Conservation (phyloP, 2,888 invertebrate genomes). For the Cinara cedri region DNA sequence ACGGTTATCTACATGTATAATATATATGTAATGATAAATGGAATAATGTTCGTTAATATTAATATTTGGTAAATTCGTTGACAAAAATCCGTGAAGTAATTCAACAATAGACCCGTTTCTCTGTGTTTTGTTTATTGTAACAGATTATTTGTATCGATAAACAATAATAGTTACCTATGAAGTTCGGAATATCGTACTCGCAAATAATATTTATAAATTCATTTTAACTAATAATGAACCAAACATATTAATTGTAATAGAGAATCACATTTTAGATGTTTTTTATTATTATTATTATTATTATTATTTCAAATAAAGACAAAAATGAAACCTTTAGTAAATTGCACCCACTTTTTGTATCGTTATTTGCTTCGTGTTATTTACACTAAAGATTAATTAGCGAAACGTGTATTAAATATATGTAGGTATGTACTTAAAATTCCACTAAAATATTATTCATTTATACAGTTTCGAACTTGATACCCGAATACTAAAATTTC, state of each 20-base stretch:
- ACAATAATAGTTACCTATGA: background rate
- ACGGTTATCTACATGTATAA: background rate
- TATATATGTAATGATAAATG: too few species aligned
- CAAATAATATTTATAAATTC: background rate
- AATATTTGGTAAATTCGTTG: slow-evolving; percentile 19
- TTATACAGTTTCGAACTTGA: background rate
- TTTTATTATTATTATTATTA: background rate
- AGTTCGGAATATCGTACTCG: background rate
- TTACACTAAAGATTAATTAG: too few species aligned
- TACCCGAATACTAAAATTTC: background rate
- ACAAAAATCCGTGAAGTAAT: background rate
- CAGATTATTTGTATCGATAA: slow-evolving; percentile 5
- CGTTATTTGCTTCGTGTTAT: too few species aligned
- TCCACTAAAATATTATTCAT: background rate
- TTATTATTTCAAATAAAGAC: background rate
- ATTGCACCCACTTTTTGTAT: background rate
- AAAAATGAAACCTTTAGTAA: background rate
- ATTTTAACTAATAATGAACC: background rate
- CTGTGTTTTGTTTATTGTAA: background rate
- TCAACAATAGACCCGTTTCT: background rate
- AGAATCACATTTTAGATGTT: too few species aligned
- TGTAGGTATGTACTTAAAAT: background rate
- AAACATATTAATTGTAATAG: background rate
- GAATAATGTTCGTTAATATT: too few species aligned
- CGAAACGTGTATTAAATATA: background rate